These are phyloP conservation scores for Cyrtonyx montezumae DNA, from an alignment of 2,113 vertebrate species.

Conservation along the genomic window DNA sequence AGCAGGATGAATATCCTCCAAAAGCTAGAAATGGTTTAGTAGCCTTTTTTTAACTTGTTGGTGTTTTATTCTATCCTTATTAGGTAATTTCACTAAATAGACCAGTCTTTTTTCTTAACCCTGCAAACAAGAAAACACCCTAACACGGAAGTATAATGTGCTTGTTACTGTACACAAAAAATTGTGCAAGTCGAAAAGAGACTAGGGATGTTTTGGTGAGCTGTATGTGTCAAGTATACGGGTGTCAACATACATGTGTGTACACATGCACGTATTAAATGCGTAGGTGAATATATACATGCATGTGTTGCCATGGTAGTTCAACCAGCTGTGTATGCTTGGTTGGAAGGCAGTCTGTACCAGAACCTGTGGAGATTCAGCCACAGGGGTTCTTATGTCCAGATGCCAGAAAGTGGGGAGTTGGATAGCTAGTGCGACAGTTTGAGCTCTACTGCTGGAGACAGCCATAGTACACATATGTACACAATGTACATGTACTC, in stretches of 20 bases:
- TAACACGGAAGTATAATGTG: neutral
- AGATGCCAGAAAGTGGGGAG: neutral
- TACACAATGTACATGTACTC: neutral
- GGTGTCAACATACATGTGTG: too few relatives aligned
- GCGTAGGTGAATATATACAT: neutral
- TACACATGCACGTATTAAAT: too few relatives aligned
- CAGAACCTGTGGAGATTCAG: neutral
- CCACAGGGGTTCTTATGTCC: fast-evolving
- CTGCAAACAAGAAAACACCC: neutral
- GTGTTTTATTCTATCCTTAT: neutral
- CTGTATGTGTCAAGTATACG: too few relatives aligned
- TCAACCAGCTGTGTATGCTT: neutral
- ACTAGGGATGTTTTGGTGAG: neutral
- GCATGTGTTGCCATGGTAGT: neutral
- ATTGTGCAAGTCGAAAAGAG: neutral
- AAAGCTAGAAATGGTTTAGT: neutral
- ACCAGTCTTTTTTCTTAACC: neutral
- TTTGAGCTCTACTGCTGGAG: neutral
- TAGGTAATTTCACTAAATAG: neutral
- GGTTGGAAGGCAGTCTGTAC: neutral
- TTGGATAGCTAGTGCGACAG: fast-evolving
- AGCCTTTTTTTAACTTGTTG: neutral
- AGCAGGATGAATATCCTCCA: neutral
- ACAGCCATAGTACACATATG: neutral
- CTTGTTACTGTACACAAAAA: neutral